A percentile compares a stretch with the other conserved stretches of the same genome.
phyloP scores from a whole-genome alignment of 2,888 invertebrate species.

The Sceliomorpha sp. region DNA sequence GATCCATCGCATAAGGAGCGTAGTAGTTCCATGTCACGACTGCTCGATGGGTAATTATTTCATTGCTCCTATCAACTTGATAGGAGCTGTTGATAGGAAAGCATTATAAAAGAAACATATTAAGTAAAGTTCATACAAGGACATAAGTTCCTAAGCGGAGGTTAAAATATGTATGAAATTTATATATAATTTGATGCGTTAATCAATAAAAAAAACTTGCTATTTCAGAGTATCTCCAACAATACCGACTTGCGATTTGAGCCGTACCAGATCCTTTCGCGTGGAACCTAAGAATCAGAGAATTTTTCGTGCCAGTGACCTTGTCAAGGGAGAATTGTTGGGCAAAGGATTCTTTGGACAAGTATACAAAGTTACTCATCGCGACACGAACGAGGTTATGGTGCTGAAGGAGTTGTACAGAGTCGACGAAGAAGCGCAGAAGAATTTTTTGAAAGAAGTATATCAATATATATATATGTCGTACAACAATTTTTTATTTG shows the following conservation, averaged over 20 bases:
- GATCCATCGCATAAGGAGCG: constrained; percentile 87
- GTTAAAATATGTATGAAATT: neutral
- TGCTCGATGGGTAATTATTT: constrained; percentile 85
- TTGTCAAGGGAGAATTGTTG: constrained; percentile 92
- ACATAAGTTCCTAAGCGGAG: too few relatives aligned
- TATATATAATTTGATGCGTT: too few relatives aligned
- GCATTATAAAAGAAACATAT: too few relatives aligned
- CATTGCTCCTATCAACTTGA: too few relatives aligned
- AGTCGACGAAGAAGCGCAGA: constrained; percentile 96
- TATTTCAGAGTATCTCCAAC: constrained; percentile 79
- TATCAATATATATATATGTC: too few relatives aligned
- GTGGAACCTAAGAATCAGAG: constrained; percentile 86
- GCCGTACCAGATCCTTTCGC: constrained; percentile 93
- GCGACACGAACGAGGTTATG: constrained; percentile 95
- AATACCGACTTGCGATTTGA: constrained; percentile 85
- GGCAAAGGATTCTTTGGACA: constrained; percentile 98
- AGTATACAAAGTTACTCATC: constrained; percentile 94
- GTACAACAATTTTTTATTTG: too few relatives aligned
- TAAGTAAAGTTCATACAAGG: too few relatives aligned
- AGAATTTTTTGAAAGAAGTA: constrained; percentile 95
- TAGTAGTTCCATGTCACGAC: constrained; percentile 91
- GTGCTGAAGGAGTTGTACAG: constrained; percentile 96
- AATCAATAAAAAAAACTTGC: too few relatives aligned
- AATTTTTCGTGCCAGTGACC: constrained; percentile 94
- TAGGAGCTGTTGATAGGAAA: too few relatives aligned